phyloP scores from a whole-genome alignment of 2,797 vertebrate species.

The Brachyalestes nurse region DNA sequence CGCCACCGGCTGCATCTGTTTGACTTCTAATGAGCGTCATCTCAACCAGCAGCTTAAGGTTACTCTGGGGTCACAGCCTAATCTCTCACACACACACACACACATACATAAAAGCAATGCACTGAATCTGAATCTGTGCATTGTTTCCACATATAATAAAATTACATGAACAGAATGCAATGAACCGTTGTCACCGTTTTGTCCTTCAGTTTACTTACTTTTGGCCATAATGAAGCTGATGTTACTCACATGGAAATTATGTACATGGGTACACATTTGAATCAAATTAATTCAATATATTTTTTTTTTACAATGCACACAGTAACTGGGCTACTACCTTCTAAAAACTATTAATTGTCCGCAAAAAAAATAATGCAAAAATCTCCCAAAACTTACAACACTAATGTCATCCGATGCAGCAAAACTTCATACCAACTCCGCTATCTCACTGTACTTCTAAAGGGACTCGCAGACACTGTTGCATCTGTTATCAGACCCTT shows the following conservation, averaged over 20 bases:
- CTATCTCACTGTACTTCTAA: slow-evolving; percentile 38
- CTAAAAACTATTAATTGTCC: not conserved
- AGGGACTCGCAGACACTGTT: slow-evolving; percentile 54
- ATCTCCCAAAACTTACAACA: not conserved
- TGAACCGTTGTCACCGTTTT: too few relatives aligned
- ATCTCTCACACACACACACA: slow-evolving; percentile 36
- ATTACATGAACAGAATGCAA: too few relatives aligned
- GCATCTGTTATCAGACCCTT: slow-evolving; percentile 56
- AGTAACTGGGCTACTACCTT: not conserved
- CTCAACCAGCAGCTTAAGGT: slow-evolving; percentile 40
- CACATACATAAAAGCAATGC: slow-evolving; percentile 4
- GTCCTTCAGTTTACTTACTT: too few relatives aligned
- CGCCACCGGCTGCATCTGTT: slow-evolving; percentile 24
- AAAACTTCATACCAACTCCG: slow-evolving; percentile 44
- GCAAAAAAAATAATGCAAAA: not conserved
- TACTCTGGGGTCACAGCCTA: slow-evolving; percentile 41
- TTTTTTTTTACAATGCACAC: not conserved
- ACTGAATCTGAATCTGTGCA: not conserved
- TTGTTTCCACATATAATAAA: not conserved
- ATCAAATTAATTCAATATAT: not conserved
- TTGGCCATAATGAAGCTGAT: too few relatives aligned
- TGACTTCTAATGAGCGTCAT: slow-evolving; percentile 47
- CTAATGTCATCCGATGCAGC: slow-evolving; percentile 12
- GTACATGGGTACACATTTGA: not conserved
- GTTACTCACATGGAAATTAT: not conserved